Conservation (phyloP, 2,113 vertebrate species). For the Elephas maximus region DNA sequence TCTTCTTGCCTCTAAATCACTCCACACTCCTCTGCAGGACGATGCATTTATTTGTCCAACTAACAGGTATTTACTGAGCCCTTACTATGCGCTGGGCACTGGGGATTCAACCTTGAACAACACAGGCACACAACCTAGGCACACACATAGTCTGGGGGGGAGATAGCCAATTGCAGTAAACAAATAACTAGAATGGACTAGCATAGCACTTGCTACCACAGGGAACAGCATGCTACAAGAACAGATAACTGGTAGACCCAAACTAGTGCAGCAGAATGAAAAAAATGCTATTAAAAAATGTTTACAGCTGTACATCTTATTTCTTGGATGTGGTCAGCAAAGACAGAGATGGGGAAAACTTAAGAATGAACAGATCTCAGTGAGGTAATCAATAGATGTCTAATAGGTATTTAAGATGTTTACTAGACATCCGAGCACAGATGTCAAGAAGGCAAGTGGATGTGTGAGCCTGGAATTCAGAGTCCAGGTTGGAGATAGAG, state of each 20-base stretch:
- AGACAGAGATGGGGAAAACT: background rate
- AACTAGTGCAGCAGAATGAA: background rate
- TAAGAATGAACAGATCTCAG: background rate
- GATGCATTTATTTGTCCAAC: background rate
- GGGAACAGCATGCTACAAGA: background rate
- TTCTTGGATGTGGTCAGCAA: background rate
- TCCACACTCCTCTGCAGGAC: background rate
- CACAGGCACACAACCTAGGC: background rate
- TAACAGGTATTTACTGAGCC: background rate
- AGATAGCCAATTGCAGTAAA: background rate
- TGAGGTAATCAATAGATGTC: background rate
- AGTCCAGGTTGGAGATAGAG: background rate
- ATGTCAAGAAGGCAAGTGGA: background rate
- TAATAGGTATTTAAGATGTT: background rate
- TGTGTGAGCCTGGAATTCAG: background rate
- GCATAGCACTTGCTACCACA: background rate
- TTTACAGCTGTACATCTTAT: background rate
- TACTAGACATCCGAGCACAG: background rate
- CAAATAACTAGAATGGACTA: background rate
- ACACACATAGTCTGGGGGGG: background rate
- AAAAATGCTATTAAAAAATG: background rate
- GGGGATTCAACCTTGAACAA: background rate
- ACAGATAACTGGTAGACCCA: background rate
- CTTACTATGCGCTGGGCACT: background rate
- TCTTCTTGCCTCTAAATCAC: background rate